Conservation (phyloP, 2,888 invertebrate species). For the Lomographa bimaculata region DNA sequence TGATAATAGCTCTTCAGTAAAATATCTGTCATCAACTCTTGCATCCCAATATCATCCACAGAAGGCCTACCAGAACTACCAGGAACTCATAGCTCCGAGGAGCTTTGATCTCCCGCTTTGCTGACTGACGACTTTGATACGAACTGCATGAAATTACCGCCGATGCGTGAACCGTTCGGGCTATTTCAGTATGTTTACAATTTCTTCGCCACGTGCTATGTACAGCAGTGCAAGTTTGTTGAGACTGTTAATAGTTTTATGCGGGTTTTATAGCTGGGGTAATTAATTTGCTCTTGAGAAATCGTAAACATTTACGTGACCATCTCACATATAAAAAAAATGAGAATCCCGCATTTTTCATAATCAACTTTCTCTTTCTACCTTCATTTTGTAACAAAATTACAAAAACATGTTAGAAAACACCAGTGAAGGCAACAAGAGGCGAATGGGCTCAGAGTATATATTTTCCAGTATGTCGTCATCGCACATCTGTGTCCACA, state of each 20-base stretch:
- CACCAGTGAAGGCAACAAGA: no score
- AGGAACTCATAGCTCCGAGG: constrained; percentile 38
- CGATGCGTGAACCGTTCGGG: constrained; percentile 16
- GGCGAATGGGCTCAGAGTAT: constrained; percentile 10
- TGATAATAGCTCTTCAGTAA: no score
- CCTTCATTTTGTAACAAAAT: no score
- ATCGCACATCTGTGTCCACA: constrained; percentile 14
- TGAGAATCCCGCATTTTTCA: no score
- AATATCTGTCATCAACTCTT: constrained; percentile 5
- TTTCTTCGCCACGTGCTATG: constrained; percentile 9
- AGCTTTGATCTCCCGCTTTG: constrained; percentile 29
- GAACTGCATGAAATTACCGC: constrained; percentile 8
- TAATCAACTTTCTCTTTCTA: constrained; percentile 1
- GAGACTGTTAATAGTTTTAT: no score
- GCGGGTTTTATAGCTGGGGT: no score
- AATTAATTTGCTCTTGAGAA: no score
- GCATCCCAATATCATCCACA: constrained; percentile 15
- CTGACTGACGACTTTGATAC: constrained; percentile 22
- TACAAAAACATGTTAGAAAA: no score
- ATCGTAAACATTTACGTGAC: no score
- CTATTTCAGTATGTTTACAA: constrained; percentile 27
- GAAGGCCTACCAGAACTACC: constrained; percentile 32
- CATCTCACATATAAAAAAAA: no score
- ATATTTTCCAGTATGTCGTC: constrained; percentile 13
- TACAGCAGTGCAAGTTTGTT: constrained; percentile 16